These are phyloP conservation scores for Drosophila arawakana DNA, from an alignment of 1,140 invertebrate species.

Conservation along the genomic window DNA sequence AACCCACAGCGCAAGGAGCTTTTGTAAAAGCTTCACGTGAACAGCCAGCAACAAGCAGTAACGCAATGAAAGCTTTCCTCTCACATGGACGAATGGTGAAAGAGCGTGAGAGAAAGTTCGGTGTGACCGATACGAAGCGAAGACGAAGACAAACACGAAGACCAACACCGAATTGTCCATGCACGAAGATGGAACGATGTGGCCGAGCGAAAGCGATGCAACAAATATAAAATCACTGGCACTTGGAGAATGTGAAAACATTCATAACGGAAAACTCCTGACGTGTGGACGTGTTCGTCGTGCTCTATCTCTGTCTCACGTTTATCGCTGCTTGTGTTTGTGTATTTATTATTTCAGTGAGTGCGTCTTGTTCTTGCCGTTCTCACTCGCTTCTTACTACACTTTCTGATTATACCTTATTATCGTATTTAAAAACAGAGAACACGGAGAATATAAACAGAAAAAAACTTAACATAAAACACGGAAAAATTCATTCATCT, in stretches of 20 bases:
- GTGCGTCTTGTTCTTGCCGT: constrained; percentile 35
- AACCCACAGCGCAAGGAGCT: constrained; percentile 41
- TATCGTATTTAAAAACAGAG: background rate
- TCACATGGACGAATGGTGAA: constrained; percentile 52
- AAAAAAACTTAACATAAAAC: constrained; percentile 19
- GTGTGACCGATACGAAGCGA: constrained; percentile 1
- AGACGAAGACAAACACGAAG: background rate
- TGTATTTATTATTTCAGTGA: constrained; percentile 47
- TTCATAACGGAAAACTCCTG: constrained; percentile 73
- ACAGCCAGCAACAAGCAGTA: constrained; percentile 6
- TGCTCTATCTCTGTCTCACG: constrained; percentile 53
- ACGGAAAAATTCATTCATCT: constrained; percentile 49
- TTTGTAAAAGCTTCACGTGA: constrained; percentile 51
- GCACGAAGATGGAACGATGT: constrained; percentile 21
- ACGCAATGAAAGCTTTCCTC: constrained; percentile 54
- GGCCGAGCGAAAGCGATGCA: constrained; percentile 38
- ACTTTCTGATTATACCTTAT: constrained; percentile 5
- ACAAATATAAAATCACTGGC: constrained; percentile 72
- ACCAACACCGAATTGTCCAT: constrained; percentile 62
- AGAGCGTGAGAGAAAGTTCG: constrained; percentile 19
- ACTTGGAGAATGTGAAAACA: constrained; percentile 65
- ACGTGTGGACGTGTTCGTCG: constrained; percentile 61
- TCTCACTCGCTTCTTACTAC: constrained; percentile 41
- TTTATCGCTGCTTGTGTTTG: constrained; percentile 71
- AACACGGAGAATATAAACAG: constrained; percentile 18